Evolutionary conservation across 2,113 vertebrate genomes (phyloP).

Genomic region (Salminus brasiliensis): DNA sequence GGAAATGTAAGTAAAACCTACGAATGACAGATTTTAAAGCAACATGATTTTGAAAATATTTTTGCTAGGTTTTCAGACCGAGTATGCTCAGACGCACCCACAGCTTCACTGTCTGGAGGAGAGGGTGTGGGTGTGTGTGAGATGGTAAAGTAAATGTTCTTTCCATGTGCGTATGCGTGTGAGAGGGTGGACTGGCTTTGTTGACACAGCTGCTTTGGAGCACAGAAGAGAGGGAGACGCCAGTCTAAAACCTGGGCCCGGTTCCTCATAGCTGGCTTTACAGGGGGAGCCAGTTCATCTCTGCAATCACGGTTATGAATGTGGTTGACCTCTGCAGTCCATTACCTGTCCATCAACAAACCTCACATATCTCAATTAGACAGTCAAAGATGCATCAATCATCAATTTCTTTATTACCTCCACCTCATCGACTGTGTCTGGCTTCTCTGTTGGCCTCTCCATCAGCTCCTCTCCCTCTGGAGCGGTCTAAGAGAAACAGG

Average conservation of each 20-base stretch:
- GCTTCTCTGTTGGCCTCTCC: slow-evolving; percentile 3
- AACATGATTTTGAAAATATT: background rate
- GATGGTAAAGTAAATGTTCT: slow-evolving; percentile 66
- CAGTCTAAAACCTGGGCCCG: background rate
- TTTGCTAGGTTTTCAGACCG: background rate
- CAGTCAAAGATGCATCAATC: no score
- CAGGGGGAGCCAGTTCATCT: background rate
- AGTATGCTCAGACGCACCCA: background rate
- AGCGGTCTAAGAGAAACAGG: slow-evolving; percentile 5
- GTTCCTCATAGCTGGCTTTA: background rate
- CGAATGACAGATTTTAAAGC: background rate
- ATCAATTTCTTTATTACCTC: slow-evolving; percentile 36
- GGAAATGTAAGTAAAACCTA: background rate
- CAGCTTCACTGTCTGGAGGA: background rate
- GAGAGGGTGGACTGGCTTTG: slow-evolving; percentile 48
- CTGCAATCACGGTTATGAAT: background rate
- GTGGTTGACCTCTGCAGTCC: background rate
- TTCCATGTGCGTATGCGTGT: slow-evolving; percentile 54
- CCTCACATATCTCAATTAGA: no score
- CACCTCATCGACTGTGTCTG: slow-evolving; percentile 1
- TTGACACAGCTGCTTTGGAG: slow-evolving; percentile 74
- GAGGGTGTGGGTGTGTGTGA: slow-evolving; percentile 40
- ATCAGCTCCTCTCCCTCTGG: slow-evolving; percentile 2
- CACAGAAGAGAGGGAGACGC: slow-evolving; percentile 14
- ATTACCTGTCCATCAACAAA: background rate